These are phyloP conservation scores for Melanotaenia trifasciata DNA, from an alignment of 2,797 vertebrate genomes.

Conservation along the genomic window DNA sequence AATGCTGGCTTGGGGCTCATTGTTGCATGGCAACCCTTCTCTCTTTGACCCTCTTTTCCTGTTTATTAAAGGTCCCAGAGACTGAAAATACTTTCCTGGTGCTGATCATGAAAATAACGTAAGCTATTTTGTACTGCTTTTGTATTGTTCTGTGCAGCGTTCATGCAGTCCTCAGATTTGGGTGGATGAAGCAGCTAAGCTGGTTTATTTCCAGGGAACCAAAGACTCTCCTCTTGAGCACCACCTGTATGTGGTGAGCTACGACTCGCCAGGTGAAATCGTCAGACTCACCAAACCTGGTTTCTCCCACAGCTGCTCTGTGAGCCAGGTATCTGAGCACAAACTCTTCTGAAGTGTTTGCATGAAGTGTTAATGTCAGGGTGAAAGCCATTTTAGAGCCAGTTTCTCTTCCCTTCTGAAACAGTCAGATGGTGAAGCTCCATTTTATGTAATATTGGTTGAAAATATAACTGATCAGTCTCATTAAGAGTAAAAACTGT, in stretches of 20 bases:
- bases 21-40: no score
- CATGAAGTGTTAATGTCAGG: neutral
- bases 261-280: conserved; percentile 84
- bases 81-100: no score
- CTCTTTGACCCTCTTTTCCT: no score
- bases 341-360: no score
- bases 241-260: conserved; percentile 92
- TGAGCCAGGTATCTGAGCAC: conserved; percentile 88
- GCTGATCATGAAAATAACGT: no score
- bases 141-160: conserved; percentile 45
- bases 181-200: conserved; percentile 88
- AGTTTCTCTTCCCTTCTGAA: neutral
- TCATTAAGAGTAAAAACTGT: neutral
- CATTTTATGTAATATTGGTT: neutral
- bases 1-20: no score
- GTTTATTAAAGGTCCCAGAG: no score
- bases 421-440: neutral
- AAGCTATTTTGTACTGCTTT: no score
- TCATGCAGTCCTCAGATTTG: conserved; percentile 86
- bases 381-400: neutral
- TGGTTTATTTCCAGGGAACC: conserved; percentile 93
- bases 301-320: conserved; percentile 91
- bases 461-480: neutral
- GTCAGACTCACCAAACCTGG: conserved; percentile 88
- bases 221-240: conserved; percentile 93